phyloP scores from a whole-genome alignment of 1,140 invertebrate species.

The Saccostrea echinata region DNA sequence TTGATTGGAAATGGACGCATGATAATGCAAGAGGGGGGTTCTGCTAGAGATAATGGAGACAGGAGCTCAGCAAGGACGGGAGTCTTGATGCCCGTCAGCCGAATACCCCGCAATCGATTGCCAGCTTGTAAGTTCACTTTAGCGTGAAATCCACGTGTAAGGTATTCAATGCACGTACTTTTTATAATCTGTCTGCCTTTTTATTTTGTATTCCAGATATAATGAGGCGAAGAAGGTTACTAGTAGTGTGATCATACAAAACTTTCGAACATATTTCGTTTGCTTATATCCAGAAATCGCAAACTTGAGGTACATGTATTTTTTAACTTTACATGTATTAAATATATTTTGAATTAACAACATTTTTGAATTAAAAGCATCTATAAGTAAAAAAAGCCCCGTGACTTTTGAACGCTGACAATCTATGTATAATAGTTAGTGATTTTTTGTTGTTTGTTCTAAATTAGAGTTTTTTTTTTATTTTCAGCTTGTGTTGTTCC shows the following conservation, averaged over 20 bases:
- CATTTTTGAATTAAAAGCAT: too few species aligned
- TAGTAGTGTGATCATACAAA: neutral
- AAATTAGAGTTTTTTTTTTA: neutral
- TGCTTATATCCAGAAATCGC: neutral
- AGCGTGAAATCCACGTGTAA: neutral
- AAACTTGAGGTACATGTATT: neutral
- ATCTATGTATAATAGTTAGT: too few species aligned
- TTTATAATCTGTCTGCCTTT: neutral
- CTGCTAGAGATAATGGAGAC: neutral
- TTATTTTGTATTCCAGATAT: neutral
- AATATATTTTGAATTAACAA: too few species aligned
- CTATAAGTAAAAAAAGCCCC: too few species aligned
- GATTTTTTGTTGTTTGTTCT: too few species aligned
- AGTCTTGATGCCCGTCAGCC: neutral
- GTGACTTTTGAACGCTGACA: too few species aligned
- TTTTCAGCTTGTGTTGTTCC: neutral
- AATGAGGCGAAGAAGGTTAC: neutral
- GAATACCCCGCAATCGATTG: neutral
- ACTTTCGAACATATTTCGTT: neutral
- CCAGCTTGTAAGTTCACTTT: neutral
- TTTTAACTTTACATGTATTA: neutral
- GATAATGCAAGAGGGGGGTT: neutral
- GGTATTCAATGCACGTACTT: neutral
- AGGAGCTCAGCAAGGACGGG: neutral
- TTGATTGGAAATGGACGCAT: neutral